Base-by-base conservation (phyloP, 2,797 vertebrate genomes). In the Pseudochaenichthys georgianus region DNA sequence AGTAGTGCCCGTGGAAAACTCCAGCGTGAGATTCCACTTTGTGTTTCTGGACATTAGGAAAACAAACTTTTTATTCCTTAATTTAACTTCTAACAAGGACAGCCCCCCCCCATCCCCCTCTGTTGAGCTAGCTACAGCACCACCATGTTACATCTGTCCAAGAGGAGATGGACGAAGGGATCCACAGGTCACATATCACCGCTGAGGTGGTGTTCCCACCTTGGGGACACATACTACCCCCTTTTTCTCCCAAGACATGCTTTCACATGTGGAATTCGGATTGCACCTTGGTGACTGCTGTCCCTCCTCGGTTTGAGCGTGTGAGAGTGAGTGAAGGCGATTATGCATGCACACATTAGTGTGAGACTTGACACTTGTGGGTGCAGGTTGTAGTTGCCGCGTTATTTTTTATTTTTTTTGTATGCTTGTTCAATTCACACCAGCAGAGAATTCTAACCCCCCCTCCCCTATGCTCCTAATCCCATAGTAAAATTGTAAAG, bases 21-120 rank as follows among this genome's bases (percentile, higher is more conserved):
- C 96, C 96, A 96, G 96, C 92, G 92, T 95, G 94, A 95, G 95
- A 96, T 95, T 82, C 83, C 71, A 83, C 82, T 82, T 89, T 89
- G 58, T 85, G 79, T 96, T 96, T 95, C 93, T 96, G 94, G 92
- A 95, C 94, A 95, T 95, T 96, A 96, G 95, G 94, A 95, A 95
- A 95, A 58, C 64, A 80, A 82, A 78, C 73, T 95, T 96, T 92
- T 91, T 87, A 90, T 89, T 94, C 94, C 87, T 88, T 88, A 87
- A 93, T 92, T 92, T 88, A 86, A 90, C 82, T 82, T 86, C 87
- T 84, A 85, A 90, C 85, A 75, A 66, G 70, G 87, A 91, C 86
- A 86, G 79, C 82, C 51, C 61, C 45, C 94, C 86, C 88, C 90
- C 92, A 92, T 80, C 85, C 91, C 93, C 94, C 94, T 92, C 90